Conservation (phyloP, 2,888 invertebrate species). For the Apeira syringaria region DNA sequence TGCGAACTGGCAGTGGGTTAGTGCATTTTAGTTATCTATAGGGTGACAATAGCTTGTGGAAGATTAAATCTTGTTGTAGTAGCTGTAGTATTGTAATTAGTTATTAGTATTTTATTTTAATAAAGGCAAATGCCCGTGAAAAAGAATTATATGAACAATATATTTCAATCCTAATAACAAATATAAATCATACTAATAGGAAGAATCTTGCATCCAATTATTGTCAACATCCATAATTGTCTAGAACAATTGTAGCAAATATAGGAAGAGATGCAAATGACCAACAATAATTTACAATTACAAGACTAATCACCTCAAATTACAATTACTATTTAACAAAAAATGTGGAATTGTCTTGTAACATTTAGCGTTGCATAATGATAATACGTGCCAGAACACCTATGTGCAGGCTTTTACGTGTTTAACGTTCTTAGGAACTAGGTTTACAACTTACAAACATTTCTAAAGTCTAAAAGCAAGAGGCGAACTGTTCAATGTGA, state of each 20-base stretch:
- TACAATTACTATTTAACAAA: slow-evolving; percentile 20
- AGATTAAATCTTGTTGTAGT: too few relatives aligned
- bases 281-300: slow-evolving; percentile 22
- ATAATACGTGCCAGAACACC: slow-evolving; percentile 2
- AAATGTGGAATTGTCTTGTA: slow-evolving; percentile 10
- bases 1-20: too few relatives aligned
- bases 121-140: too few relatives aligned
- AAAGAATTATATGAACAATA: too few relatives aligned
- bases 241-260: slow-evolving; percentile 27
- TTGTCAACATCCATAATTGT: slow-evolving; percentile 25
- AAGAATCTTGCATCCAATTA: slow-evolving; percentile 36
- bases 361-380: slow-evolving; percentile 18
- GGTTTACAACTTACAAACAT: slow-evolving; percentile 77
- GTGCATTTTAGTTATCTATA: too few relatives aligned
- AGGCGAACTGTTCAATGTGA: slow-evolving; percentile 42
- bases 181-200: slow-evolving; percentile 33
- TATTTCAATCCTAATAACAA: too few relatives aligned
- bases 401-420: slow-evolving; percentile 15
- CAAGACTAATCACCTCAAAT: slow-evolving; percentile 26
- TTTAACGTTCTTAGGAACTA: slow-evolving; percentile 57
- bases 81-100: too few relatives aligned
- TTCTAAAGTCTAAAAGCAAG: slow-evolving; percentile 69
- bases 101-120: too few relatives aligned
- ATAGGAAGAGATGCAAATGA: slow-evolving; percentile 33
- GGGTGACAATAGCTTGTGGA: too few relatives aligned